Evolutionary conservation across 2,888 invertebrate genomes (phyloP).

Genomic region (Stenodera caucasica): DNA sequence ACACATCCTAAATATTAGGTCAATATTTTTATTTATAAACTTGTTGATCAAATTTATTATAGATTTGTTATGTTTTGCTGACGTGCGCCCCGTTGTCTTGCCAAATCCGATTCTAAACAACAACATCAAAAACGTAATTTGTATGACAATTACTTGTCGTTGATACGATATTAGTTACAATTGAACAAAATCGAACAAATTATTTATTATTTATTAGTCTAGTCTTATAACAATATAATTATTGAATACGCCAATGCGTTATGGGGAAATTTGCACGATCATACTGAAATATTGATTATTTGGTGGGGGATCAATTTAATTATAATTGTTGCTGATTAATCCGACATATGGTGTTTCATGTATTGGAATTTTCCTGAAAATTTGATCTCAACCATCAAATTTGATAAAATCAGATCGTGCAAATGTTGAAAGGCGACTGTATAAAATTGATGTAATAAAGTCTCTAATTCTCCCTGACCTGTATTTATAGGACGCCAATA

Average conservation of each 20-base stretch:
- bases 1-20: background rate
- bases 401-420: no score
- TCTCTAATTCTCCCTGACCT: background rate
- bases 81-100: background rate
- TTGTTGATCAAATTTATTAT: background rate
- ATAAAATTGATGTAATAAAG: background rate
- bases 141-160: background rate
- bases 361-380: background rate
- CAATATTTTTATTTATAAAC: slow-evolving; percentile 1
- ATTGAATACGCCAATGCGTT: no score
- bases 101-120: background rate
- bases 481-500: background rate
- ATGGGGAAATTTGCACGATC: background rate
- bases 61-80: background rate
- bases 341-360: background rate
- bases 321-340: background rate
- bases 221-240: no score
- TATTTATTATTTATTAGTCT: no score
- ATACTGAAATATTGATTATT: background rate
- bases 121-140: background rate
- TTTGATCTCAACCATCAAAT: background rate
- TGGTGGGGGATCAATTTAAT: background rate
- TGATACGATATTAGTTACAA: background rate
- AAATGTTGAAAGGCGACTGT: no score
- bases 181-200: background rate